Evolutionary conservation across 2,888 invertebrate genomes (phyloP), one percentile per base, ranked within the genome.

Genomic region (Sylvicola fuscatus): DNA sequence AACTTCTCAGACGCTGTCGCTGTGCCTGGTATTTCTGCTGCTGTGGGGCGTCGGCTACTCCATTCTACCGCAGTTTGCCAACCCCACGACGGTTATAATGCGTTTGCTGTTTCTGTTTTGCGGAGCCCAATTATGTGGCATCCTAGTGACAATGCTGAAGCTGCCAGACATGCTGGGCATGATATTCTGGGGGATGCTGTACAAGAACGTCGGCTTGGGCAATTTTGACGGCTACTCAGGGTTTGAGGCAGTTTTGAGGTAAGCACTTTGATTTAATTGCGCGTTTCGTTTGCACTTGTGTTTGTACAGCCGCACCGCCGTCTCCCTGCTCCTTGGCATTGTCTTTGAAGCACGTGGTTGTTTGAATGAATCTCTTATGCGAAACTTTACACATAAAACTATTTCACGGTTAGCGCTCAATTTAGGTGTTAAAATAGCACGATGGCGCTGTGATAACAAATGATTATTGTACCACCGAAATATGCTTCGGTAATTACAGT

Each of bases 151-250:
- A 32, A 49, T 53, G 6, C 35, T 52, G 3, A 46, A 47, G 27
- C 37, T 59, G 41, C 59, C 72, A 1, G 70, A 72, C 5, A 62
- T 72, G 49, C 56, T 72, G 38, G 72, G 72, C 11, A 72, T 72
- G 72, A 51, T 72, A 2, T 52, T 71, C 32, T 65, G 68, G 35
- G 71, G 72, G 10, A 63, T 71, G 3, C 48, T 64, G 7, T 58
- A 65, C 36, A 52, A 61, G 34, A 66, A 67, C 46, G 43, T 63
- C 13, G 64, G 62, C 0, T 50, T 58, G 39, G 58, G 65, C 17
- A 46, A 62, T 36, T 60, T 66, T 37, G 55, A 49, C 10, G 56
- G 57, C 7, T 66, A 64, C 41, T 49, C 54, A 14, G 51, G 50
- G 37, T 52, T 66, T 14, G 62, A 65, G 35, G 51, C 61, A 5